These are phyloP conservation scores for Tiphia femorata DNA, from an alignment of 2,888 invertebrate genomes.

Conservation along the genomic window DNA sequence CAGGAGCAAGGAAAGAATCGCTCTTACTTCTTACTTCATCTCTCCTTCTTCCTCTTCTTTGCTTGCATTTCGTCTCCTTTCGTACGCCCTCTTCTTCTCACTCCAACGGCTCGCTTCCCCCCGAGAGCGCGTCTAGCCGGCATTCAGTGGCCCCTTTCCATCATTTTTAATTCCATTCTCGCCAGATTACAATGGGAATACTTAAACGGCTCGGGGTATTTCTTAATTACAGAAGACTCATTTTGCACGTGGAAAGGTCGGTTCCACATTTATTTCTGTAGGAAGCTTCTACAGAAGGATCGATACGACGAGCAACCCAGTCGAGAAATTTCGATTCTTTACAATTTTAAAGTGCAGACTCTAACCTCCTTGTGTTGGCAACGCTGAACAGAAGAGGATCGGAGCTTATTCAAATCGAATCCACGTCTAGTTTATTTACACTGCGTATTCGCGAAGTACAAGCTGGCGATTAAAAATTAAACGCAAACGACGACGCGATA, in stretches of 20 bases:
- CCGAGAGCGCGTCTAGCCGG: background rate
- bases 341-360: no score
- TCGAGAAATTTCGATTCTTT: no score
- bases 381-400: no score
- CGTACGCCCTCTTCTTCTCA: background rate
- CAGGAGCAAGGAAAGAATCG: no score
- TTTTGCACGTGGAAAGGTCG: no score
- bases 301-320: no score
- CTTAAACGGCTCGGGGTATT: slow-evolving; percentile 59
- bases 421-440: no score
- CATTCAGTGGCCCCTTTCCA: slow-evolving; percentile 44
- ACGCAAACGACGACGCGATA: background rate
- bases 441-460: background rate
- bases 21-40: background rate
- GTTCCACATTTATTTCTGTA: no score
- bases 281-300: no score
- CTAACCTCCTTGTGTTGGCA: no score
- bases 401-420: no score
- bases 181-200: slow-evolving; percentile 58
- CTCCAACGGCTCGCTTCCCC: background rate
- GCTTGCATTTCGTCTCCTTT: background rate
- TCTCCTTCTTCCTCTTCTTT: background rate
- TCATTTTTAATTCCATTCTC: slow-evolving; percentile 59
- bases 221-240: slow-evolving; percentile 63
- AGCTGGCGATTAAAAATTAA: background rate